These are phyloP conservation scores for Isaurus tuberculatus DNA, from an alignment of 92 coral and sea anemone genomes.

Conservation along the genomic window DNA sequence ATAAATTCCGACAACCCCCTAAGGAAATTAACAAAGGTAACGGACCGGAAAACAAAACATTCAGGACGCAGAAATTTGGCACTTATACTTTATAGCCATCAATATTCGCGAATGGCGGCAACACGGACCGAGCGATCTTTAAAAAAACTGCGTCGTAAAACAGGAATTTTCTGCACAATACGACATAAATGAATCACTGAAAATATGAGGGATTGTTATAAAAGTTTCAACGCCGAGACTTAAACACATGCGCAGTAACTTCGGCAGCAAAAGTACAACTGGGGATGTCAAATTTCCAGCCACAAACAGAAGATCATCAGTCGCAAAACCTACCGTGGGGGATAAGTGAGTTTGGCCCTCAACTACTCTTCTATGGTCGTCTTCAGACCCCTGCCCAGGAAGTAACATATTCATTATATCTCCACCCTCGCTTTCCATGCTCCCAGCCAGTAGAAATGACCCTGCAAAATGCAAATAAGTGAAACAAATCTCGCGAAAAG, in stretches of 20 bases:
- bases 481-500: slow-evolving; percentile 12
- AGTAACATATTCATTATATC: slow-evolving; percentile 39
- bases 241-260: slow-evolving; percentile 37
- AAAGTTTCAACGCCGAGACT: not conserved
- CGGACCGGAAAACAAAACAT: slow-evolving; percentile 8
- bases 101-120: not conserved
- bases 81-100: not conserved
- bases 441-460: slow-evolving; percentile 5
- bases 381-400: slow-evolving; percentile 47
- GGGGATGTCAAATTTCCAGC: slow-evolving; percentile 42
- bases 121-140: not conserved
- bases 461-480: slow-evolving; percentile 23
- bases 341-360: slow-evolving; percentile 33
- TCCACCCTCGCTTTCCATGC: slow-evolving; percentile 49
- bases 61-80: not conserved
- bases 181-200: not conserved
- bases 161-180: not conserved
- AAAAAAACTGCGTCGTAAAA: not conserved
- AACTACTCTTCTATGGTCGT: slow-evolving; percentile 34
- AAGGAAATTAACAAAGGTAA: not conserved
- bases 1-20: not conserved
- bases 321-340: slow-evolving; percentile 27
- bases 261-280: slow-evolving; percentile 27
- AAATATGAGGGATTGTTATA: not conserved
- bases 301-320: not conserved